Evolutionary conservation across 2,113 vertebrate species (phyloP).

Genomic region (Speoplatyrhinus poulsoni): DNA sequence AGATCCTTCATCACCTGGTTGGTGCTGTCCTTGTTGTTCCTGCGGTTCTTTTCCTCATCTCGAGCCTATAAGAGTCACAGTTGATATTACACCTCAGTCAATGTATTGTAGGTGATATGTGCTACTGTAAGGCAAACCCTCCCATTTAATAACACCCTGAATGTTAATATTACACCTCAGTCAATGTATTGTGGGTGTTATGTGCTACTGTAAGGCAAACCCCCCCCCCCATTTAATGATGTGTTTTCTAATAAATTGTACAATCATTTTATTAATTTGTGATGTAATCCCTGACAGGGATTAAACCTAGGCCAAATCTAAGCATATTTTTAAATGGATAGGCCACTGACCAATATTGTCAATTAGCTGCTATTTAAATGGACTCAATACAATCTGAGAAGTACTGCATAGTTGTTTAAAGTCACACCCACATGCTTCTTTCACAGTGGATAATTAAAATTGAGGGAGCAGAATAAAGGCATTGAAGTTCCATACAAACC

Average conservation of each 20-base stretch:
- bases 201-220: background rate
- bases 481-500: slow-evolving; percentile 68
- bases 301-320: no score
- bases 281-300: no score
- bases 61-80: slow-evolving; percentile 78
- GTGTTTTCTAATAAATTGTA: no score
- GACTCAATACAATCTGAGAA: background rate
- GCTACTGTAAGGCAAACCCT: no score
- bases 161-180: no score
- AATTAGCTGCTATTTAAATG: background rate
- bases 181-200: background rate
- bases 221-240: no score
- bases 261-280: no score
- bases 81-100: background rate
- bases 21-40: slow-evolving; percentile 84
- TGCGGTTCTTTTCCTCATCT: slow-evolving; percentile 91
- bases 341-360: no score
- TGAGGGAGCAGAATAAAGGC: background rate
- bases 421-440: no score
- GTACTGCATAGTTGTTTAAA: no score
- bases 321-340: no score
- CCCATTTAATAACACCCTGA: no score
- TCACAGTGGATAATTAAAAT: background rate
- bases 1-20: slow-evolving; percentile 84
- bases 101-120: background rate